Base-by-base conservation (phyloP, 2,113 vertebrate species). In the Tyrannus savana region DNA sequence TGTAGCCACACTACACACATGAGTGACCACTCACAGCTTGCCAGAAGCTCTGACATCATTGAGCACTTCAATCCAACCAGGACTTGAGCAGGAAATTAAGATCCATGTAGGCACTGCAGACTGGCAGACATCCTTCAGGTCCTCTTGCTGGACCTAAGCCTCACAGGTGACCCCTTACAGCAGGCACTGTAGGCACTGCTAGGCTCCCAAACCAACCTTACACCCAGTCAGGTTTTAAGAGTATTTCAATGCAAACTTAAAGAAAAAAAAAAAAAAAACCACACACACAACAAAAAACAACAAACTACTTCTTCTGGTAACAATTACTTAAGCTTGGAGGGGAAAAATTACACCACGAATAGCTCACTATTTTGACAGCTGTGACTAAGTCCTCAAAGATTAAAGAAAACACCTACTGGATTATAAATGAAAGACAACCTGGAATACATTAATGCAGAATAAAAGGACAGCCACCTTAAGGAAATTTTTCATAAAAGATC, bases 301-400 rank as follows among this genome's bases (percentile, higher is more conserved):
- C 41, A 37, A 13, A 41, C 41, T 13, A 41, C 41, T 12, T 12
- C 41, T 12, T 71, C 47, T 79, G 56, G 30, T 55, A 94, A 69
- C 12, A 69, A 62, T 75, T 78, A 78, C 53, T 89, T 71, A 39
- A 62, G 30, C n/a, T 46, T 35, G 7, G 28, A 18, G 37, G 24
- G 49, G 14, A 49, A 93, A 93, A 66, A 33, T 53, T 80, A 88
- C 25, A 81, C 28, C 39, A 49, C 0, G 0, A 89, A 90, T 63
- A 93, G 72, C 91, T 96, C 47, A 24, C 90, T 97, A 95, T 95
- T 96, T 95, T 96, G 94, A 93, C 90, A 95, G 84, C 58, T 87
- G 44, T 94, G 90, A 96, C 64, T 93, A 94, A 95, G 18, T 76
- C 71, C 60, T 79, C 66, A 69, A 93, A 91, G 93, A 93, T 93